phyloP scores from a whole-genome alignment of 2,113 vertebrate genomes.

The Bucco capensis region DNA sequence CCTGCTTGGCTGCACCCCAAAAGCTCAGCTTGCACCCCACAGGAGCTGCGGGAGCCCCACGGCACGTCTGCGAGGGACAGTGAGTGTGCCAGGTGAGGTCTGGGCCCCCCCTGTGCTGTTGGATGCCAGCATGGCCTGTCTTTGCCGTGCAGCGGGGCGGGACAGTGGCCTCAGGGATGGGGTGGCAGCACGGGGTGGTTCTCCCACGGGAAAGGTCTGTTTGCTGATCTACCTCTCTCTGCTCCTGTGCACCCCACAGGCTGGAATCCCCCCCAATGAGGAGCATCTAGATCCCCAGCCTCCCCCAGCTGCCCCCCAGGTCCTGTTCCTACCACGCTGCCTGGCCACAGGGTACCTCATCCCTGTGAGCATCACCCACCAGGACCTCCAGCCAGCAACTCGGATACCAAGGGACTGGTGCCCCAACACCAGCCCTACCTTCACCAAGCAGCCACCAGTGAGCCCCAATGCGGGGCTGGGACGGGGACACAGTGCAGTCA shows the following conservation, averaged over 20 bases:
- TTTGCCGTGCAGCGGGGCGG: rapidly evolving
- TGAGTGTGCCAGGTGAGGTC: background rate
- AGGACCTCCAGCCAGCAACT: background rate
- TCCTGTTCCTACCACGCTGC: background rate
- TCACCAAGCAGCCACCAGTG: background rate
- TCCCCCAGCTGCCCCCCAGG: rapidly evolving
- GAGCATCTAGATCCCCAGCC: background rate
- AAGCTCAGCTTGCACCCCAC: background rate
- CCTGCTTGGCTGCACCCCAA: background rate
- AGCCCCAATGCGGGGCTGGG: background rate
- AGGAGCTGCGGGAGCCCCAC: background rate
- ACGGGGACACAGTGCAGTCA: background rate
- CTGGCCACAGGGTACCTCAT: rapidly evolving
- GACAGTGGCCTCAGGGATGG: background rate
- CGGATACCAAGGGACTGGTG: rapidly evolving
- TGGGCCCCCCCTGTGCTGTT: rapidly evolving
- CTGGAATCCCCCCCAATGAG: background rate
- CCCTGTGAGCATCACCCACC: background rate
- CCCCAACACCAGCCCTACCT: rapidly evolving
- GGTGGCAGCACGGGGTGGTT: rapidly evolving
- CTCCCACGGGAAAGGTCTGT: rapidly evolving
- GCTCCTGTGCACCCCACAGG: background rate
- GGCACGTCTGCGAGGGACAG: background rate
- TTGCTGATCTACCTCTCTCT: background rate
- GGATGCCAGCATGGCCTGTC: background rate